Evolutionary conservation across 64 coral and sea anemone genomes (phyloP).

Genomic region (Catalaphyllia jardinei): DNA sequence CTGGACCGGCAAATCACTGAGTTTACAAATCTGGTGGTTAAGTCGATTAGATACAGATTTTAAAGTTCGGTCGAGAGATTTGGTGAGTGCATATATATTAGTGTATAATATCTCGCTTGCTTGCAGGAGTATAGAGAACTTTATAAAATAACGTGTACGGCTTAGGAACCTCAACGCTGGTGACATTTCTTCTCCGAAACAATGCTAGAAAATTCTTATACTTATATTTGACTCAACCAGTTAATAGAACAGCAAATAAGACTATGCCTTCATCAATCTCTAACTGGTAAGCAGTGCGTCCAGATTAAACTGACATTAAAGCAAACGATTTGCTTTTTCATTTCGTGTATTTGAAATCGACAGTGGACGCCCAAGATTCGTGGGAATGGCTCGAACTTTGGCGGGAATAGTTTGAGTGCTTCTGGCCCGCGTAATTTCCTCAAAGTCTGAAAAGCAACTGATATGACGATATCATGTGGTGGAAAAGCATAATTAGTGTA

Average conservation of each 20-base stretch:
- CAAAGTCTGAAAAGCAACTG: not conserved
- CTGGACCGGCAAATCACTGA: too few relatives aligned
- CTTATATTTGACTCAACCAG: not conserved
- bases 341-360: not conserved
- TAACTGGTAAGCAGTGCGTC: not conserved
- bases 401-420: not conserved
- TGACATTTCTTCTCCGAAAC: too few relatives aligned
- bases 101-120: too few relatives aligned
- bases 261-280: not conserved
- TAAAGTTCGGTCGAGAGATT: too few relatives aligned
- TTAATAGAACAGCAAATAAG: not conserved
- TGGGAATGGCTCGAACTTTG: not conserved
- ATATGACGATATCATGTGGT: not conserved
- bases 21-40: too few relatives aligned
- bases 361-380: not conserved
- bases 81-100: too few relatives aligned
- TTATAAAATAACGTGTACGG: too few relatives aligned
- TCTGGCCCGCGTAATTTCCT: not conserved
- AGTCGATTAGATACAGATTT: too few relatives aligned
- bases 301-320: too few relatives aligned
- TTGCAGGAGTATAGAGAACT: too few relatives aligned
- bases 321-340: not conserved
- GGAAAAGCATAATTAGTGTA: not conserved
- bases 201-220: too few relatives aligned
- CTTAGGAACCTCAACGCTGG: too few relatives aligned